Evolutionary conservation across 2,888 invertebrate genomes (phyloP), one percentile per base, ranked within the genome.

Genomic region (Trachelus stipa): DNA sequence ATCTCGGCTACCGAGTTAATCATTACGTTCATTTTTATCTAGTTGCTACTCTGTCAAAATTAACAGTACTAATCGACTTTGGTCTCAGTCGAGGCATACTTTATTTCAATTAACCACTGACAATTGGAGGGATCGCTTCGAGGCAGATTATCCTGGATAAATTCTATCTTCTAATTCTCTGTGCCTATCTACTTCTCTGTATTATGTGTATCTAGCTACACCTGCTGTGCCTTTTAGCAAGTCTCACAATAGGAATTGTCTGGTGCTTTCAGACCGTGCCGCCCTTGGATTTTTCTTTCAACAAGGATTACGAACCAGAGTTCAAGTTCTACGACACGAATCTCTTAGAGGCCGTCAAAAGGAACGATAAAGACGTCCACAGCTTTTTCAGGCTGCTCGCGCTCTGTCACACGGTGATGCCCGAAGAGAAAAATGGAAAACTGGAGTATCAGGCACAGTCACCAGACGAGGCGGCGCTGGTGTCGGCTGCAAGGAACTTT

Each of bases 321-420:
- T 99, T 99, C 93, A 96, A 95, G 89, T 99, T 99, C 93, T 99
- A 97, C 92, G 99, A 99, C 92, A 92, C 94, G 79, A 94, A 95
- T 73, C 93, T 99, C 77, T 92, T 98, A 86, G 96, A 97, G 79
- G 97, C 97, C 23, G 97, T 98, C 73, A 93, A 93, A 84, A 93
- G 94, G 68, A 95, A 95, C 79, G 95, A 98, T 89, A 92, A 93
- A 73, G 94, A 96, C 88, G 96, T 96, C 69, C 96, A 96, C 90
- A 95, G 95, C 88, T 99, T 99, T 93, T 99, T 99, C 93, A 94
- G 96, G 69, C 93, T 99, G 79, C 93, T 99, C 83, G 97, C 99
- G 2, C 93, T 99, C 56, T 99, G 99, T 91, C 99, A 99, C 91
- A 99, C 99, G 2, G 99, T 99, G 76, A 99, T 99, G 99, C 97